Conservation (phyloP, 1,140 invertebrate species). For the Bombus vancouverensis region DNA sequence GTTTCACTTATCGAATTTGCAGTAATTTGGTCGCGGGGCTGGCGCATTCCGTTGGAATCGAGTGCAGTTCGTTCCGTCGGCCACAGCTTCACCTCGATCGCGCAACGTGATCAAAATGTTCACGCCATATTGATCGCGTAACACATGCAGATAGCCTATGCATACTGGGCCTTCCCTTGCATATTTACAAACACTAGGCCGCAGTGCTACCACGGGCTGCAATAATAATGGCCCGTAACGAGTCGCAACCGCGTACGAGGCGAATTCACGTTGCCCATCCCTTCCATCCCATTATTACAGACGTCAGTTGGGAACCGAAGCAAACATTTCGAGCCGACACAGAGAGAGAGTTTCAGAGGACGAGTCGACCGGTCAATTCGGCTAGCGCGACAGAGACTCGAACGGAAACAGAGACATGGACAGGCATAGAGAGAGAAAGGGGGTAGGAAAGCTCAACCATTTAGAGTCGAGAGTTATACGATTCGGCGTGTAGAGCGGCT, state of each 20-base stretch:
- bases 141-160: constrained; percentile 36
- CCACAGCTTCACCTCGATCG: constrained; percentile 9
- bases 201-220: neutral
- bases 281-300: constrained; percentile 53
- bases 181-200: constrained; percentile 47
- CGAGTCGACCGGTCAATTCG: neutral
- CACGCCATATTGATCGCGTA: constrained; percentile 46
- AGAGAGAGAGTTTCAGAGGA: neutral
- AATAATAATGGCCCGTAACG: constrained; percentile 62
- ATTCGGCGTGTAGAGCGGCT: neutral
- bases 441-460: neutral
- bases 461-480: neutral
- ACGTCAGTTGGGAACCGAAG: constrained; percentile 48
- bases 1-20: constrained; percentile 26
- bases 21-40: neutral
- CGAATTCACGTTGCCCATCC: constrained; percentile 14
- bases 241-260: constrained; percentile 19
- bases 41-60: neutral
- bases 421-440: neutral
- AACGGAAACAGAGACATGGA: neutral
- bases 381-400: neutral
- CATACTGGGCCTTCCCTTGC: constrained; percentile 10
- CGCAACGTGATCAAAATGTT: constrained; percentile 39
- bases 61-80: constrained; percentile 1
- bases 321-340: constrained; percentile 49